phyloP scores from a whole-genome alignment of 2,888 invertebrate species.

The Aricia artaxerxes region DNA sequence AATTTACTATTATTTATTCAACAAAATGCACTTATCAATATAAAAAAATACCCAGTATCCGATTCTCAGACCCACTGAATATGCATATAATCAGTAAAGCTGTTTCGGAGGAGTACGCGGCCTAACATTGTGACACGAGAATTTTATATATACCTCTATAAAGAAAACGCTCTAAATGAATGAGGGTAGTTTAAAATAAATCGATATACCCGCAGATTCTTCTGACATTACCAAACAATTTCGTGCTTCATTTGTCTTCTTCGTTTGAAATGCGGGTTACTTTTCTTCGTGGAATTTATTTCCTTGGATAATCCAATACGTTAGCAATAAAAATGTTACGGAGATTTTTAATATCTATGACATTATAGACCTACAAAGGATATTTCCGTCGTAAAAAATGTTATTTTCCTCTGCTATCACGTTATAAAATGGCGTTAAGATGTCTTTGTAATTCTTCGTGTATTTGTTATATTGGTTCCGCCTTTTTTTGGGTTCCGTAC shows the following conservation, averaged over 20 bases:
- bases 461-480: not conserved
- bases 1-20: too few relatives aligned
- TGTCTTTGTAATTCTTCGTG: not conserved
- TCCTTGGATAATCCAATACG: not conserved
- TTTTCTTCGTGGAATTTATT: not conserved
- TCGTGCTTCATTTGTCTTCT: constrained; percentile 24
- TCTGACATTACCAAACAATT: constrained; percentile 5
- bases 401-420: not conserved
- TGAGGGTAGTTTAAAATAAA: constrained; percentile 23
- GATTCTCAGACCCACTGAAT: too few relatives aligned
- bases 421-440: not conserved
- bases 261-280: not conserved
- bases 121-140: too few relatives aligned
- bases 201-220: constrained; percentile 10
- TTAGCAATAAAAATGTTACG: not conserved
- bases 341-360: constrained; percentile 16
- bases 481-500: not conserved
- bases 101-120: too few relatives aligned
- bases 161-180: not conserved
- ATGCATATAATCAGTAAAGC: too few relatives aligned
- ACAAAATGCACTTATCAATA: too few relatives aligned
- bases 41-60: too few relatives aligned
- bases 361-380: constrained; percentile 1
- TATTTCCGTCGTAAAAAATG: constrained; percentile 13
- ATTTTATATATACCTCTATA: too few relatives aligned